These are phyloP conservation scores for Bubo scandiacus DNA, from an alignment of 2,113 vertebrate species.

Conservation along the genomic window DNA sequence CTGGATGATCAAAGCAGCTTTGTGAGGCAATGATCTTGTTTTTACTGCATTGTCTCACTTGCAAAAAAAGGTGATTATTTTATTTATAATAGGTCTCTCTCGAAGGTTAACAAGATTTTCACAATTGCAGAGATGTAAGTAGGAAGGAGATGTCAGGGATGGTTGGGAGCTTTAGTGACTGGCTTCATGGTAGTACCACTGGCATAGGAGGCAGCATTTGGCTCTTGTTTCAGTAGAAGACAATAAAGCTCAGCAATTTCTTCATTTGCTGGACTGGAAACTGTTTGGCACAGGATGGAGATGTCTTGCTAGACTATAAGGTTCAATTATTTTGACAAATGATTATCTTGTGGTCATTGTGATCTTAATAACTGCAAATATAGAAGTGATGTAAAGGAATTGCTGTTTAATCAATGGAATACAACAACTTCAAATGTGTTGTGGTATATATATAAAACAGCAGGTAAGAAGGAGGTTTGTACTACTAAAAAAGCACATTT, in stretches of 20 bases:
- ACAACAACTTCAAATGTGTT: neutral
- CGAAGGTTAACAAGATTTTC: neutral
- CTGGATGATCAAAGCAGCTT: conserved; percentile 5
- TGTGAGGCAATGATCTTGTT: neutral
- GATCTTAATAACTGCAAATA: neutral
- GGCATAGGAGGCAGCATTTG: neutral
- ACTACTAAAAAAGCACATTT: neutral
- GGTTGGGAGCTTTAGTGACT: neutral
- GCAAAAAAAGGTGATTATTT: neutral
- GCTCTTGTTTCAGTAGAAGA: neutral
- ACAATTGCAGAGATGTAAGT: neutral
- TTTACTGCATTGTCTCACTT: neutral
- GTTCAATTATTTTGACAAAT: neutral
- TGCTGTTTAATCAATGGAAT: neutral
- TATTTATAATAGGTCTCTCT: neutral
- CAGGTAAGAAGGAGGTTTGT: neutral
- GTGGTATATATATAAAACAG: neutral
- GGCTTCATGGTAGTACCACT: neutral
- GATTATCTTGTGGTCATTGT: neutral
- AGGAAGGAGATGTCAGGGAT: neutral
- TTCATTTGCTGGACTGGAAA: neutral
- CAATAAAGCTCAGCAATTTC: neutral
- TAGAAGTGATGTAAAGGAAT: neutral
- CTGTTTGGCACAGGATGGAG: neutral
- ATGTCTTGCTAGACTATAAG: neutral